Conservation (phyloP, 2,113 vertebrate genomes). For the Lagopus muta region DNA sequence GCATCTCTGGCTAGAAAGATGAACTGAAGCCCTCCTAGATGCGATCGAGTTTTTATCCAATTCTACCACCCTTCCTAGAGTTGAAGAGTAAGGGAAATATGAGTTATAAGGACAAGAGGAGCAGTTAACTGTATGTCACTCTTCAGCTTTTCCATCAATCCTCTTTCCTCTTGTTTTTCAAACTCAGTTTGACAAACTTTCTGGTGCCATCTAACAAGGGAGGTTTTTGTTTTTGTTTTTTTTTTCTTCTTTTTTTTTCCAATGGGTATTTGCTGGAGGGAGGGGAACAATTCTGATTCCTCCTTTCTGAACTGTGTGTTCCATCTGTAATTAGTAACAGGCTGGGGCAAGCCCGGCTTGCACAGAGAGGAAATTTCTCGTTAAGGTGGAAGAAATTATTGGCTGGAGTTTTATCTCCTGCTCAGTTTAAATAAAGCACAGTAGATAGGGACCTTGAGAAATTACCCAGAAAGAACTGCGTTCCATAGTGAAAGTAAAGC, state of each 20-base stretch:
- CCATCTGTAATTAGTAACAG: conserved; percentile 75
- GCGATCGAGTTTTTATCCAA: background rate
- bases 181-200: background rate
- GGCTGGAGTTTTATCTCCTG: background rate
- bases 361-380: conserved; percentile 12
- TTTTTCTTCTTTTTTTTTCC: background rate
- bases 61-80: background rate
- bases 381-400: conserved; percentile 36
- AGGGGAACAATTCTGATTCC: conserved; percentile 49
- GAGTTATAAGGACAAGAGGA: background rate
- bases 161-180: background rate
- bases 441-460: background rate
- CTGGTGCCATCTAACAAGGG: background rate
- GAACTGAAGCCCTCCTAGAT: background rate
- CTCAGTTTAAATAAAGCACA: background rate
- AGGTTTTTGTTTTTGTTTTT: background rate
- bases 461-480: background rate
- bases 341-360: conserved; percentile 72
- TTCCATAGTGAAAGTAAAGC: background rate
- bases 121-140: background rate
- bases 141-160: conserved; percentile 18
- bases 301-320: conserved; percentile 74
- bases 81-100: background rate
- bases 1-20: background rate
- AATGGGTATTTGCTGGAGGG: conserved; percentile 39